A percentile compares a stretch with the other conserved stretches of the same genome.
phyloP scores from a whole-genome alignment of 2,113 vertebrate genomes.

The Pelvicachromis taeniatus region DNA sequence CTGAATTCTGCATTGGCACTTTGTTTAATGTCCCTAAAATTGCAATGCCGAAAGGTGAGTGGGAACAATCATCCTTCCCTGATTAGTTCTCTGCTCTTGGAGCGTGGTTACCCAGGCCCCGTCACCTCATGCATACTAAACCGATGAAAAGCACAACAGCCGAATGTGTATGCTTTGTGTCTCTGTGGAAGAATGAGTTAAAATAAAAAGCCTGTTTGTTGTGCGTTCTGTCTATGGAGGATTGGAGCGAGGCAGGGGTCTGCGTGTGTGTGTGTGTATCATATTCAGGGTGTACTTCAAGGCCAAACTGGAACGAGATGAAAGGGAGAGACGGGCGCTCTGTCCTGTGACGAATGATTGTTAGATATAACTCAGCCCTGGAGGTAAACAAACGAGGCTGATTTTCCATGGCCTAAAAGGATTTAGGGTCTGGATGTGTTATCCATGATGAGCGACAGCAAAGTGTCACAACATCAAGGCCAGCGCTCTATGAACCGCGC shows the following conservation, averaged over 20 bases:
- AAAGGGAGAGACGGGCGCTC: slow-evolving; percentile 28
- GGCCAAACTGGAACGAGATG: slow-evolving; percentile 57
- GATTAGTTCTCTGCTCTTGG: slow-evolving; percentile 39
- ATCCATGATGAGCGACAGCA: slow-evolving; percentile 19
- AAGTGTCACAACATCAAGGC: slow-evolving; percentile 9
- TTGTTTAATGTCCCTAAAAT: slow-evolving; percentile 45
- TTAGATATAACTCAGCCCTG: slow-evolving; percentile 36
- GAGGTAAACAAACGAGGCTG: slow-evolving; percentile 52
- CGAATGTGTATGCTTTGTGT: slow-evolving; percentile 31
- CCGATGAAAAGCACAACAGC: neutral
- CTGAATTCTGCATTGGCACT: slow-evolving; percentile 33
- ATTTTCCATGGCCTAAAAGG: slow-evolving; percentile 41
- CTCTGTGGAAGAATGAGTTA: slow-evolving; percentile 5
- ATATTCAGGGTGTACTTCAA: slow-evolving; percentile 48
- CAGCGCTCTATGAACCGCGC: neutral
- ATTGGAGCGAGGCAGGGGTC: neutral
- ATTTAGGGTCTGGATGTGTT: slow-evolving; percentile 23
- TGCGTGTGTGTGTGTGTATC: neutral
- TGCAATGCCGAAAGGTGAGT: slow-evolving; percentile 38
- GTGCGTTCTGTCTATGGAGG: slow-evolving; percentile 3
- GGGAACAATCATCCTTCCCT: slow-evolving; percentile 50
- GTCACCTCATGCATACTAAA: slow-evolving; percentile 49
- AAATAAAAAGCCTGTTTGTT: slow-evolving; percentile 41
- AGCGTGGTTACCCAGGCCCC: slow-evolving; percentile 5
- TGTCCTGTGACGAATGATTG: slow-evolving; percentile 52